These are phyloP conservation scores for Ceratotherium simum DNA, from an alignment of 2,113 vertebrate genomes.

Conservation along the genomic window DNA sequence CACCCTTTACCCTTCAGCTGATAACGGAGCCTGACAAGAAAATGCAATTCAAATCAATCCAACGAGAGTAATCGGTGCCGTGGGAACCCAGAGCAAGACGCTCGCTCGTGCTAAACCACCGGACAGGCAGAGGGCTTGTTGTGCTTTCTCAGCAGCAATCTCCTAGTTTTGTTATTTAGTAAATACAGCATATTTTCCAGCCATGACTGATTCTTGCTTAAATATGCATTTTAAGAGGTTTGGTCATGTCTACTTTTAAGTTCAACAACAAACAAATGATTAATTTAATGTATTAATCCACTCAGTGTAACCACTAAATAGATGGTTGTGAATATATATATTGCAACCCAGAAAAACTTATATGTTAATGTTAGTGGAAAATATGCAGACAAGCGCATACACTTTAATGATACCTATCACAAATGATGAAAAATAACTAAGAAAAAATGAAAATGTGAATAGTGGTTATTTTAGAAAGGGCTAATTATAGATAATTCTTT, in stretches of 20 bases:
- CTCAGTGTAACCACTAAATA: neutral
- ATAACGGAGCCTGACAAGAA: neutral
- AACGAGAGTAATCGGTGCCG: neutral
- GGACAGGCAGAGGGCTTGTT: fast-evolving
- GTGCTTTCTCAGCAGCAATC: too few species aligned
- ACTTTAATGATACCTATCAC: neutral
- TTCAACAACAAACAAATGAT: neutral
- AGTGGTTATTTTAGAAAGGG: constrained; percentile 16
- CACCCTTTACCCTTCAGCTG: neutral
- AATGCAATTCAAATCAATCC: constrained; percentile 2
- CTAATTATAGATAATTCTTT: neutral
- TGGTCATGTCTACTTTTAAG: neutral
- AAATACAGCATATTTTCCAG: neutral
- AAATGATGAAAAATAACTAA: constrained; percentile 26
- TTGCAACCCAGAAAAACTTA: neutral
- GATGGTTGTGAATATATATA: neutral
- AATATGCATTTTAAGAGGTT: neutral
- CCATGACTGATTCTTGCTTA: neutral
- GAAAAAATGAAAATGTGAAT: neutral
- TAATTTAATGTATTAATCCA: neutral
- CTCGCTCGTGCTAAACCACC: neutral
- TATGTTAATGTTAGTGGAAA: neutral
- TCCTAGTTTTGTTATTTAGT: neutral
- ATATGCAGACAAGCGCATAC: neutral
- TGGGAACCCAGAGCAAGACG: neutral